A percentile compares a stretch with the other conserved stretches of the same genome.
phyloP scores from a whole-genome alignment of 2,113 vertebrate genomes.

The Mus pahari region DNA sequence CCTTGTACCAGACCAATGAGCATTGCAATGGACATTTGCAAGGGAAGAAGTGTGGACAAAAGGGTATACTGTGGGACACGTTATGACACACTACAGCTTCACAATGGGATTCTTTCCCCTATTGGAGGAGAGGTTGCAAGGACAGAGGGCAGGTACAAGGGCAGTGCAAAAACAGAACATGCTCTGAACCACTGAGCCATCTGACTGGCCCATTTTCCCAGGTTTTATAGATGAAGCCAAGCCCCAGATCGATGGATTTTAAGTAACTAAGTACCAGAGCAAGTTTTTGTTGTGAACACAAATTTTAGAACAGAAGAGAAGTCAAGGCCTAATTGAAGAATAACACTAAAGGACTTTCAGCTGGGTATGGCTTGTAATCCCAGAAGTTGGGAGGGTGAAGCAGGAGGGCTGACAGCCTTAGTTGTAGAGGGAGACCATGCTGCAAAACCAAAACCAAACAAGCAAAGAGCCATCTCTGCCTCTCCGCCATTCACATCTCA shows the following conservation, averaged over 20 bases:
- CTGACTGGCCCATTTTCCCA: not conserved
- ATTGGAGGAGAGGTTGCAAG: no score
- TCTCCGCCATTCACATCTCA: not conserved
- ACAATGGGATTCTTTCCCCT: no score
- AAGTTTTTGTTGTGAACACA: not conserved
- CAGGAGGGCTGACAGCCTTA: no score
- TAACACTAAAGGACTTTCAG: slow-evolving; percentile 7
- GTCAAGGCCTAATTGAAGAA: not conserved
- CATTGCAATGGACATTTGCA: no score
- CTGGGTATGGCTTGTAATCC: not conserved
- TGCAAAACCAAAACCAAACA: not conserved
- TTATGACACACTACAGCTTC: no score
- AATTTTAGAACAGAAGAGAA: slow-evolving; percentile 52
- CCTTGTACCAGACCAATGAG: no score
- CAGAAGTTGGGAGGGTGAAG: not conserved
- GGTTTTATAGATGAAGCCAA: slow-evolving; percentile 16
- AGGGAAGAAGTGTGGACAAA: no score
- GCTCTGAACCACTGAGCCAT: not conserved
- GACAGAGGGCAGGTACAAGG: no score
- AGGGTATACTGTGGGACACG: no score
- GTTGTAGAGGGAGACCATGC: not conserved
- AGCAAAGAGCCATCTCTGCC: not conserved
- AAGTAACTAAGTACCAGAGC: not conserved
- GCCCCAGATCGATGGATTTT: not conserved
- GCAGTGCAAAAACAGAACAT: not conserved